Conservation (phyloP, 2,888 invertebrate genomes). For the Drosophila niveifrons region DNA sequence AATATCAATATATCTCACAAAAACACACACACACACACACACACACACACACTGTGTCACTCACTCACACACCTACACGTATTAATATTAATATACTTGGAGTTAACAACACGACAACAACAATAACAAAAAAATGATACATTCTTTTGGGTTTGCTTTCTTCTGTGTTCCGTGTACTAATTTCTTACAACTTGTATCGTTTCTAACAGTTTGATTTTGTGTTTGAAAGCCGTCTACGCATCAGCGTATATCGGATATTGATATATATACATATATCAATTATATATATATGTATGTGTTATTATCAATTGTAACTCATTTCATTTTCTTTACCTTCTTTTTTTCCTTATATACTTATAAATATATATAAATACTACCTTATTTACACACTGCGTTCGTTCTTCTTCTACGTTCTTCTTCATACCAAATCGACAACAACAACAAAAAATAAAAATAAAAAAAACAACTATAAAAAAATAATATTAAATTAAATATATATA, state of each 20-base stretch:
- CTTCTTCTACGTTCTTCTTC: constrained; percentile 79
- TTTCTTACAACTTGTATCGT: constrained; percentile 36
- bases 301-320: constrained; percentile 64
- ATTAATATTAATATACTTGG: constrained; percentile 36
- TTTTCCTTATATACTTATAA: constrained; percentile 54
- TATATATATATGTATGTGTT: constrained; percentile 44
- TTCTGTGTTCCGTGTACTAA: constrained; percentile 54
- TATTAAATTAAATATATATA: constrained; percentile 37
- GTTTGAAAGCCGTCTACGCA: constrained; percentile 19
- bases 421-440: constrained; percentile 71
- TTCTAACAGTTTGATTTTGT: constrained; percentile 42
- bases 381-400: constrained; percentile 78
- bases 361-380: constrained; percentile 65
- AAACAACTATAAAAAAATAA: constrained; percentile 25
- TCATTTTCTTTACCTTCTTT: constrained; percentile 54
- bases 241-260: too few relatives aligned
- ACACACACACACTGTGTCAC: constrained; percentile 15
- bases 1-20: constrained; percentile 23
- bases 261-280: constrained; percentile 52
- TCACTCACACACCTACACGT: constrained; percentile 30
- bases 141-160: constrained; percentile 47
- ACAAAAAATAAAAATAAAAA: constrained; percentile 37
- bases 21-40: constrained; percentile 22
- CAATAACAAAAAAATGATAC: constrained; percentile 18
- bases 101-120: constrained; percentile 22